Conservation (phyloP, 2,113 vertebrate species). For the Nibea coibor region DNA sequence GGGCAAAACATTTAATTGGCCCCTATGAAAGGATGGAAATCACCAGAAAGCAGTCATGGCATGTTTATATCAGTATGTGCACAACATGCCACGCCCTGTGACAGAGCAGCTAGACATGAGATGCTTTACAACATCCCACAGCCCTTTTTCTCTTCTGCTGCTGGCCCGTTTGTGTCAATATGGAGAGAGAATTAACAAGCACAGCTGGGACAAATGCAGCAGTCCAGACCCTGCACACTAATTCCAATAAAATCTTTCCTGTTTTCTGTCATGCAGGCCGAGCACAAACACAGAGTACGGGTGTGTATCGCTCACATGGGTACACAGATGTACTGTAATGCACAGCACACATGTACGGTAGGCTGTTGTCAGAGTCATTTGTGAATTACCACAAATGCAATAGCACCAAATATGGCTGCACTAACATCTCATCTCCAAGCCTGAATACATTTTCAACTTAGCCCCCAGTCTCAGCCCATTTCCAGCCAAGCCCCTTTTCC, state of each 20-base stretch:
- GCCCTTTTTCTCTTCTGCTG: slow-evolving; percentile 47
- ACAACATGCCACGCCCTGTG: slow-evolving; percentile 57
- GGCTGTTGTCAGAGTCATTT: slow-evolving; percentile 8
- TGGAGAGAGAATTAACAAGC: slow-evolving; percentile 65
- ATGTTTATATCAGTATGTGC: slow-evolving; percentile 21
- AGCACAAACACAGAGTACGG: slow-evolving; percentile 23
- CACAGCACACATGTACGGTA: background rate
- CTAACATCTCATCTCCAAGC: slow-evolving; percentile 34
- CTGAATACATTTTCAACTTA: slow-evolving; percentile 35
- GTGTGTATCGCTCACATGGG: slow-evolving; percentile 1
- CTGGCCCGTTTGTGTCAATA: slow-evolving; percentile 54
- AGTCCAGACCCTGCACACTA: slow-evolving; percentile 51
- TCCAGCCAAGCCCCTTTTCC: slow-evolving; percentile 57
- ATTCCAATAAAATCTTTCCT: slow-evolving; percentile 45
- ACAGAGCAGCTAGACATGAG: slow-evolving; percentile 26
- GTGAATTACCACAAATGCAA: slow-evolving; percentile 20
- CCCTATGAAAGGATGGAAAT: slow-evolving; percentile 17
- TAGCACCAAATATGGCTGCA: slow-evolving; percentile 29
- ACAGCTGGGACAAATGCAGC: slow-evolving; percentile 68
- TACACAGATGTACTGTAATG: background rate
- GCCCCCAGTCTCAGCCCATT: slow-evolving; percentile 38
- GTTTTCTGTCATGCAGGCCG: slow-evolving; percentile 35
- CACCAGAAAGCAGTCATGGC: background rate
- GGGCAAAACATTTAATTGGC: slow-evolving; percentile 1
- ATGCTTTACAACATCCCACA: slow-evolving; percentile 39